Conservation (phyloP, 2,888 invertebrate species). For the Ormyrus nitidulus region DNA sequence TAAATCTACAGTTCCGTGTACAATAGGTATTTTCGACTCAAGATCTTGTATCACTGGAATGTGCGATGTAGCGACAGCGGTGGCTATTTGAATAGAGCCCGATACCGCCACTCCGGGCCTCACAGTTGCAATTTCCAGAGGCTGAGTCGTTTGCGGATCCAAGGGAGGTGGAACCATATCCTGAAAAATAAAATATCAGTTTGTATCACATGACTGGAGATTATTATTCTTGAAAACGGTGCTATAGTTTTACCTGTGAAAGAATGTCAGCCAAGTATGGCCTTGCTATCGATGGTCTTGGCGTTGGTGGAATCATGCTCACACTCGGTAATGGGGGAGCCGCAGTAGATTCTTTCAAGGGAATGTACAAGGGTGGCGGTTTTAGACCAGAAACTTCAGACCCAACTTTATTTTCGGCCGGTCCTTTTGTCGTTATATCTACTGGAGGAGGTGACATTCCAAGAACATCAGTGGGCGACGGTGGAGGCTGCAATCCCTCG, state of each 20-base stretch:
- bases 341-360: conserved; percentile 66
- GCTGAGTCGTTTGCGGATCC: conserved; percentile 42
- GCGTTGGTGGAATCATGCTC: conserved; percentile 60
- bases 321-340: conserved; percentile 62
- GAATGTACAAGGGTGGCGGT: conserved; percentile 70
- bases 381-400: conserved; percentile 66
- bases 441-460: conserved; percentile 72
- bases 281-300: conserved; percentile 66
- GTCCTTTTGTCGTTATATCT: conserved; percentile 66
- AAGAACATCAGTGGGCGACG: conserved; percentile 68
- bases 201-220: neutral
- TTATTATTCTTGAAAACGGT: neutral
- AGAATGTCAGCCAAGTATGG: conserved; percentile 71
- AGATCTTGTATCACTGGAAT: conserved; percentile 71
- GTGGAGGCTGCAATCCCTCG: conserved; percentile 69
- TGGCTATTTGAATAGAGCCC: conserved; percentile 72
- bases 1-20: conserved; percentile 73
- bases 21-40: conserved; percentile 73
- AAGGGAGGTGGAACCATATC: conserved; percentile 72
- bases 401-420: conserved; percentile 61
- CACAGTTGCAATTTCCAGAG: conserved; percentile 67
- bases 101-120: conserved; percentile 71
- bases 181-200: conserved; percentile 58
- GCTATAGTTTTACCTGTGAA: conserved; percentile 65
- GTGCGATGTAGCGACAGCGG: conserved; percentile 71